Conservation (phyloP, 2,797 vertebrate species). For the Falco berigora region DNA sequence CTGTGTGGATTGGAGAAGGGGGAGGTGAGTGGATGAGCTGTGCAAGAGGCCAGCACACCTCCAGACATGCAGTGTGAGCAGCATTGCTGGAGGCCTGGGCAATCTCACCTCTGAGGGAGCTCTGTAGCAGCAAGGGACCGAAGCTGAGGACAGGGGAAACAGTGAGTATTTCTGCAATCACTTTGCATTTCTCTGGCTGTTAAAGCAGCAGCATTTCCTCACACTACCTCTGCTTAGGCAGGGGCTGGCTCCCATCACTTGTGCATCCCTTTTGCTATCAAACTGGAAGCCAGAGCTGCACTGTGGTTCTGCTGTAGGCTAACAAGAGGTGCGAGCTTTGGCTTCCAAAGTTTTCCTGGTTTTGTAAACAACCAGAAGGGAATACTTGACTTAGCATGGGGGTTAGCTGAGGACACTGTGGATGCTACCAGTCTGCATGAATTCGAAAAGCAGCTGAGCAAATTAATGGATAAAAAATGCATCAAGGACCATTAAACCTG, state of each 20-base stretch:
- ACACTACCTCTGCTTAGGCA: not conserved
- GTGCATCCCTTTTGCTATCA: not conserved
- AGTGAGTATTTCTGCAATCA: not conserved
- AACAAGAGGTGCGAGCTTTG: not conserved
- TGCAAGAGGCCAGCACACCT: not conserved
- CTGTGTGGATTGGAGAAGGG: not conserved
- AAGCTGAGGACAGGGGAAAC: not conserved
- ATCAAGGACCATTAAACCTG: not conserved
- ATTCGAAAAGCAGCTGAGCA: not conserved
- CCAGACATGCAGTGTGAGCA: fast-evolving
- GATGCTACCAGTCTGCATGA: not conserved
- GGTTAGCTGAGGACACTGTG: not conserved
- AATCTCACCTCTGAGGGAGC: not conserved
- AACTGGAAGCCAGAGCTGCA: not conserved
- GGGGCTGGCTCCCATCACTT: not conserved
- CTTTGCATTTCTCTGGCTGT: not conserved
- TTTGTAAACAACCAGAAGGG: not conserved
- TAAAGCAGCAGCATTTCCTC: not conserved
- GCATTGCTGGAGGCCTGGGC: not conserved
- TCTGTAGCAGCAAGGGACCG: not conserved
- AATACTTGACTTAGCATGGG: not conserved
- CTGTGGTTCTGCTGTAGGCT: not conserved
- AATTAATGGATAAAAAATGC: not conserved
- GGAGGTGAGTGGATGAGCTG: not conserved
- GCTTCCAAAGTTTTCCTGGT: not conserved